Conservation (phyloP, 92 coral and sea anemone genomes). For the Parazoanthus atlanticus region DNA sequence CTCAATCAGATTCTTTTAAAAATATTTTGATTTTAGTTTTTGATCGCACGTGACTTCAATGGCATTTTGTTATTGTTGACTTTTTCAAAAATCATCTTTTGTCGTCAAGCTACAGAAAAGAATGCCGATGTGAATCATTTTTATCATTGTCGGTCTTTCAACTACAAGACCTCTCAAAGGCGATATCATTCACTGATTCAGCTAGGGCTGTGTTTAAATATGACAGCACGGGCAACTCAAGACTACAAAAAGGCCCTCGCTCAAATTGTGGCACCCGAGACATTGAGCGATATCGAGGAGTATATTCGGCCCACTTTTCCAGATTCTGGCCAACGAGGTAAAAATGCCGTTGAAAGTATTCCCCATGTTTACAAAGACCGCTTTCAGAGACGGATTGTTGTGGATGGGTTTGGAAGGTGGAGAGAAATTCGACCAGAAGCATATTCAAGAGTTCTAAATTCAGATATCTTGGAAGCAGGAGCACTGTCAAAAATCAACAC, state of each 20-base stretch:
- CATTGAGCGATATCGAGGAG: conserved; percentile 79
- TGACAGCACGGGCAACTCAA: conserved; percentile 20
- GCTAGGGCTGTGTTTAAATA: conserved; percentile 42
- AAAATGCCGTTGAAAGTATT: neutral
- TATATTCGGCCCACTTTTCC: conserved; percentile 80
- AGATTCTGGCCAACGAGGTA: neutral
- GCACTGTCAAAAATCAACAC: neutral
- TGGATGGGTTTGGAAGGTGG: conserved; percentile 97
- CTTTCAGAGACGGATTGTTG: conserved; percentile 73
- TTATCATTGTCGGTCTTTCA: neutral
- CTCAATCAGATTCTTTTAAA: neutral
- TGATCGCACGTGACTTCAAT: conserved; percentile 22
- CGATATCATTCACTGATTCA: neutral
- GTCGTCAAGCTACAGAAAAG: neutral
- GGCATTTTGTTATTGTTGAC: neutral
- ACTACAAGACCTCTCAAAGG: neutral
- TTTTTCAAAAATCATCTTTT: neutral
- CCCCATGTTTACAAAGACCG: conserved; percentile 15
- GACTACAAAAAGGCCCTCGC: conserved; percentile 67
- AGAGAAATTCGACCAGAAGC: conserved; percentile 71
- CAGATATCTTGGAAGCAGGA: neutral
- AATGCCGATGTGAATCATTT: neutral
- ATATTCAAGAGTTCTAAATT: conserved; percentile 26
- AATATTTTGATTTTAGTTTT: too few relatives aligned
- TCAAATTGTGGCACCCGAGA: conserved; percentile 70